A percentile compares a stretch with the other conserved stretches of the same genome.
These are phyloP conservation scores for Leptobrachium leishanense DNA, from an alignment of 2,113 vertebrate genomes.

Conservation along the genomic window DNA sequence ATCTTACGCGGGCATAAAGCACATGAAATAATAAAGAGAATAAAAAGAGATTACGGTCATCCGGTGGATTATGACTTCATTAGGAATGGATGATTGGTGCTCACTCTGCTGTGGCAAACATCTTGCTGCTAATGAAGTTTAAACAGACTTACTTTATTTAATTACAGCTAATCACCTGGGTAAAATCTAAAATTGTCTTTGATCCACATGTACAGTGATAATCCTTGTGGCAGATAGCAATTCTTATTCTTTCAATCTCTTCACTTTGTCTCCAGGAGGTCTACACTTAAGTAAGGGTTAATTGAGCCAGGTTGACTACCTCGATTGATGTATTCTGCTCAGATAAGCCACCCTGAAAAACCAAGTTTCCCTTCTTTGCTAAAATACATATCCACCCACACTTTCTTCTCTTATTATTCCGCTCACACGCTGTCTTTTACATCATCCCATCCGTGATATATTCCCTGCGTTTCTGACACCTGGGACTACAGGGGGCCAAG, in stretches of 20 bases:
- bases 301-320: conserved; percentile 75
- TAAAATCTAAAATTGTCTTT: conserved; percentile 93
- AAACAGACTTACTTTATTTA: conserved; percentile 99
- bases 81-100: conserved; percentile 98
- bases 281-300: conserved; percentile 85
- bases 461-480: conserved; percentile 62
- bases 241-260: conserved; percentile 80
- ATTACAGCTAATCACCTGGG: conserved; percentile 94
- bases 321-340: conserved; percentile 75
- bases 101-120: conserved; percentile 93
- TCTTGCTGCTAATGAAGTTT: conserved; percentile 98
- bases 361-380: conserved; percentile 51
- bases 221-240: conserved; percentile 94
- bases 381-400: conserved; percentile 22
- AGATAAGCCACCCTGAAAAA: conserved; percentile 69
- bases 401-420: background rate
- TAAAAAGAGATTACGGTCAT: conserved; percentile 91
- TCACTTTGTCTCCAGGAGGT: conserved; percentile 83
- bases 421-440: conserved; percentile 55
- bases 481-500: conserved; percentile 58
- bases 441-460: conserved; percentile 60
- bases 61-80: conserved; percentile 99
- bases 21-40: conserved; percentile 61
- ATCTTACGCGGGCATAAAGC: conserved; percentile 10
- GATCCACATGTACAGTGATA: conserved; percentile 88